A percentile compares a stretch with the other conserved stretches of the same genome.
Conservation (phyloP, 2,113 vertebrate species). For the Rhadina sibilatrix region DNA sequence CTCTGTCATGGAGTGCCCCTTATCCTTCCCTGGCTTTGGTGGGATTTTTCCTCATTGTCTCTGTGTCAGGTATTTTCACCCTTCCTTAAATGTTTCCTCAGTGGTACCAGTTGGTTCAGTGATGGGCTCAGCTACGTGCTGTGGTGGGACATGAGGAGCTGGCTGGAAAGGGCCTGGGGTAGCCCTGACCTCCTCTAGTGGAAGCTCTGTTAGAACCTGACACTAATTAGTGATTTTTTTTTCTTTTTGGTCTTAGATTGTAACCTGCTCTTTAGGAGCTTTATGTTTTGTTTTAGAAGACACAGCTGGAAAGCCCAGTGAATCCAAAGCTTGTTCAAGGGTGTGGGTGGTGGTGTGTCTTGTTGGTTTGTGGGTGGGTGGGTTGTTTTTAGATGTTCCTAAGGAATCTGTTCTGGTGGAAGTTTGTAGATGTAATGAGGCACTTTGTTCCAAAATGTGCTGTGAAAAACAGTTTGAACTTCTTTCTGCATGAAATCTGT, state of each 20-base stretch:
- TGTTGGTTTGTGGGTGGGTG: neutral
- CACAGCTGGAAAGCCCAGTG: neutral
- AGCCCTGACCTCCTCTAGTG: neutral
- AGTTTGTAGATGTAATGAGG: neutral
- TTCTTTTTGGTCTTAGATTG: neutral
- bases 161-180: neutral
- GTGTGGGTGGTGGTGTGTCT: neutral
- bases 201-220: neutral
- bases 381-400: neutral
- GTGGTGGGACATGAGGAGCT: neutral
- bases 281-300: neutral
- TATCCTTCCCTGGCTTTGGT: neutral
- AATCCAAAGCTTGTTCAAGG: neutral
- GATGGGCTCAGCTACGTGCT: neutral
- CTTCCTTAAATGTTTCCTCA: neutral
- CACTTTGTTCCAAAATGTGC: neutral
- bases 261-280: neutral
- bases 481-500: neutral
- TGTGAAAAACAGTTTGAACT: neutral
- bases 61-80: neutral
- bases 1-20: neutral
- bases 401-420: neutral
- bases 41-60: neutral
- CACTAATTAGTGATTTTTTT: neutral
- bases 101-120: neutral